Evolutionary conservation across 2,113 vertebrate genomes (phyloP).

Genomic region (Ceyx margarethae): DNA sequence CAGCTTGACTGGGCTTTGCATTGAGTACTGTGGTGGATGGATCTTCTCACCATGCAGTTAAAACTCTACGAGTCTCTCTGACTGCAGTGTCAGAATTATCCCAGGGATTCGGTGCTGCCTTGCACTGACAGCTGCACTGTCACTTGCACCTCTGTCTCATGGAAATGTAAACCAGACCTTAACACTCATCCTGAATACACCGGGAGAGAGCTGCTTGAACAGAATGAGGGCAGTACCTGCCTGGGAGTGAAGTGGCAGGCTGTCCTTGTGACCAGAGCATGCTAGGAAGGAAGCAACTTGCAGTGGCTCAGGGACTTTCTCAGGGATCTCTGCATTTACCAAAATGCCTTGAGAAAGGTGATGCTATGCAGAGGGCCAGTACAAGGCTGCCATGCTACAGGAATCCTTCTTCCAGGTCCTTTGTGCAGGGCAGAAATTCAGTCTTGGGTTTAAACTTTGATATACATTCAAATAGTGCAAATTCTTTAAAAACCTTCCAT

Average conservation of each 20-base stretch:
- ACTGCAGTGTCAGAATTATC: background rate
- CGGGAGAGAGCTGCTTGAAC: background rate
- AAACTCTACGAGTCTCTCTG: background rate
- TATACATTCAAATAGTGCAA: rapidly evolving
- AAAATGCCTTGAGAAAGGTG: background rate
- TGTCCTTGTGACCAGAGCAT: background rate
- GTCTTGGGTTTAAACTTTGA: background rate
- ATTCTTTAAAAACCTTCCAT: background rate
- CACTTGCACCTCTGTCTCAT: background rate
- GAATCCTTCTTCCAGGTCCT: background rate
- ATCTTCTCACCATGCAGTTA: background rate
- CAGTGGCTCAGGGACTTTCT: background rate
- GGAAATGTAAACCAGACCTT: background rate
- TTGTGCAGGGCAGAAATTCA: background rate
- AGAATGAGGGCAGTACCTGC: background rate
- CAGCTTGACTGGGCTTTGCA: background rate
- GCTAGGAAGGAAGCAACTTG: background rate
- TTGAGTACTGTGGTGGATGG: background rate
- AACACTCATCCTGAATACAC: background rate
- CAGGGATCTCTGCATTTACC: background rate
- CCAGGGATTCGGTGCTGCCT: background rate
- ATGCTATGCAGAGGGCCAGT: background rate
- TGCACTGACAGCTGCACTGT: background rate
- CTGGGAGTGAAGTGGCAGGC: background rate
- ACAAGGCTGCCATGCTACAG: background rate